Evolutionary conservation across 2,888 invertebrate species (phyloP).

Genomic region (Linyphia triangularis): DNA sequence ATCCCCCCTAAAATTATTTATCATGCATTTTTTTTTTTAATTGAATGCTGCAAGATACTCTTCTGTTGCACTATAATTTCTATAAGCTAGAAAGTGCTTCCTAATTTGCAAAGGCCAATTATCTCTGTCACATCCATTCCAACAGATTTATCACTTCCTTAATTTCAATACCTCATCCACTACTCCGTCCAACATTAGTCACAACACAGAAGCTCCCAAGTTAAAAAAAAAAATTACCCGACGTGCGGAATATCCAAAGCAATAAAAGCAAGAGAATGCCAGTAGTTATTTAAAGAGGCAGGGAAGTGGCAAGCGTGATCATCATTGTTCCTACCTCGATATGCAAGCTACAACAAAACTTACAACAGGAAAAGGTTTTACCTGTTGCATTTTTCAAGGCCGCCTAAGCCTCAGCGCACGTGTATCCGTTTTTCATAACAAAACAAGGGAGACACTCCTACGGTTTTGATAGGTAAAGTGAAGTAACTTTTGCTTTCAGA

Average conservation of each 20-base stretch:
- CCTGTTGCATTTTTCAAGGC: slow-evolving; percentile 42
- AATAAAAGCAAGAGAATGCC: neutral
- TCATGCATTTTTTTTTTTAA: too few species aligned
- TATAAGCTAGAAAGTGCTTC: too few species aligned
- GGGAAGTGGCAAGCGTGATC: neutral
- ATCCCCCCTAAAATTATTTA: too few species aligned
- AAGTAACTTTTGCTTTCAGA: slow-evolving; percentile 42
- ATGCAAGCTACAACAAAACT: slow-evolving; percentile 13
- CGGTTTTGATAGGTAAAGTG: neutral
- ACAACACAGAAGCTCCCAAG: neutral
- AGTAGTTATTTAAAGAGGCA: slow-evolving; percentile 20
- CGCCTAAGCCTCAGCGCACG: neutral
- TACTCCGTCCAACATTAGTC: neutral
- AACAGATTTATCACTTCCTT: neutral
- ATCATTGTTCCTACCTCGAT: slow-evolving; percentile 23
- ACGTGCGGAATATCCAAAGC: slow-evolving; percentile 13
- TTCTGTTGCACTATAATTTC: too few species aligned
- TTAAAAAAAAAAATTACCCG: neutral
- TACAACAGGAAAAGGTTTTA: slow-evolving; percentile 47
- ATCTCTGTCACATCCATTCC: neutral
- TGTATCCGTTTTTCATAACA: slow-evolving; percentile 11
- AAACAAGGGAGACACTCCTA: slow-evolving; percentile 7
- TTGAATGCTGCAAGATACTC: too few species aligned
- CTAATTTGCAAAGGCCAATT: too few species aligned
- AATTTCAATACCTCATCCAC: neutral